A percentile compares a stretch with the other conserved stretches of the same genome.
Conservation (phyloP, 2,888 invertebrate genomes). For the Drosophila robusta region DNA sequence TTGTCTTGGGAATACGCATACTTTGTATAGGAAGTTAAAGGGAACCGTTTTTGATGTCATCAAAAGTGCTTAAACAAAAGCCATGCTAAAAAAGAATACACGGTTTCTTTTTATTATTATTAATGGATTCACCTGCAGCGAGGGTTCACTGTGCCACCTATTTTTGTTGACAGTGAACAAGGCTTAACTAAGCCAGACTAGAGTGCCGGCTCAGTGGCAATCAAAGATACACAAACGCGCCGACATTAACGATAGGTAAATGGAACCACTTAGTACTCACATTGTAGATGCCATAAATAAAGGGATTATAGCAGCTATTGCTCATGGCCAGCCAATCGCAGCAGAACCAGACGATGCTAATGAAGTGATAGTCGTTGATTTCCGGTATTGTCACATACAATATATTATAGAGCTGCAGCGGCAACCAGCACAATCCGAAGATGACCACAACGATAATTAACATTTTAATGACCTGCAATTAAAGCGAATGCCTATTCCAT, state of each 20-base stretch:
- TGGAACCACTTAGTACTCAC: constrained; percentile 87
- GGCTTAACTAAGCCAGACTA: not conserved
- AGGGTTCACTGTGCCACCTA: not conserved
- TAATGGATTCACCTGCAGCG: not conserved
- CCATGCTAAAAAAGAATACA: not conserved
- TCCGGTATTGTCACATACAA: constrained; percentile 89
- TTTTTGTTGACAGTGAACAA: not conserved
- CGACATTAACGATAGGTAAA: not conserved
- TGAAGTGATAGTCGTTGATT: constrained; percentile 91
- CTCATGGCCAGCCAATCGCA: constrained; percentile 96
- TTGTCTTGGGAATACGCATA: constrained; percentile 1
- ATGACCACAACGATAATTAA: constrained; percentile 92
- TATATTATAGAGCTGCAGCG: constrained; percentile 91
- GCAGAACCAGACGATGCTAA: constrained; percentile 94
- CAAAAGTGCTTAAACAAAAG: not conserved
- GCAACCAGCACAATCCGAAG: constrained; percentile 94
- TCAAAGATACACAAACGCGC: constrained; percentile 1
- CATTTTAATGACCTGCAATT: constrained; percentile 93
- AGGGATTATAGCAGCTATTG: constrained; percentile 95
- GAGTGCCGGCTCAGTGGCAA: not conserved
- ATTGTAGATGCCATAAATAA: constrained; percentile 95
- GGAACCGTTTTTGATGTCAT: not conserved
- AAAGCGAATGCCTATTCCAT: not conserved
- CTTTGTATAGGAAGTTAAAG: constrained; percentile 1
- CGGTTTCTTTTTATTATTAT: not conserved